A percentile compares a stretch with the other conserved stretches of the same genome.
These are phyloP conservation scores for Spatulosminthurus flaviceps DNA, from an alignment of 2,888 invertebrate species.

Conservation along the genomic window DNA sequence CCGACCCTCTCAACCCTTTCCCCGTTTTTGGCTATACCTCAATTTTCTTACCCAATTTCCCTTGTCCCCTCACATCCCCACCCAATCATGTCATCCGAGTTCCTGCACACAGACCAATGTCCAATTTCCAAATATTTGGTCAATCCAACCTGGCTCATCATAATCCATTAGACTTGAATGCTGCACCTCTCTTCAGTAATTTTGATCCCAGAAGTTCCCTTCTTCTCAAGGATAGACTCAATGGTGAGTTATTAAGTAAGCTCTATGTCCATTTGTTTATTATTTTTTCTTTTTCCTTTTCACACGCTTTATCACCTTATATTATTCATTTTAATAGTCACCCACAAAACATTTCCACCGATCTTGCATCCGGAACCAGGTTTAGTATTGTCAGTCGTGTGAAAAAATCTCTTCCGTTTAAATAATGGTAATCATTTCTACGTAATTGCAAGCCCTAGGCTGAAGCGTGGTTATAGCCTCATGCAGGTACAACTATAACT, in stretches of 20 bases:
- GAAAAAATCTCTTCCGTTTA: no score
- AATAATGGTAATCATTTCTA: no score
- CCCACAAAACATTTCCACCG: no score
- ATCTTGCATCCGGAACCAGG: no score
- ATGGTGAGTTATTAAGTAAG: slow-evolving; percentile 57
- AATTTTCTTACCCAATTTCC: slow-evolving; percentile 63
- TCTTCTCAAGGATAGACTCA: slow-evolving; percentile 63
- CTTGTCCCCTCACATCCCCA: slow-evolving; percentile 63
- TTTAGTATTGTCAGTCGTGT: no score
- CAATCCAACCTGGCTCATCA: slow-evolving; percentile 62
- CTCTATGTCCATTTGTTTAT: no score
- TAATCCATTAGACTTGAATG: slow-evolving; percentile 61
- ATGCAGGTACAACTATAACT: no score
- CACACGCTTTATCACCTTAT: no score
- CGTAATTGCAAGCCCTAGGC: no score
- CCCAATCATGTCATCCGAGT: slow-evolving; percentile 66
- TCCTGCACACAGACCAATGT: slow-evolving; percentile 73
- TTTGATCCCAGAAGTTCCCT: slow-evolving; percentile 63
- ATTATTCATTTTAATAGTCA: no score
- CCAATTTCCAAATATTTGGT: slow-evolving; percentile 63
- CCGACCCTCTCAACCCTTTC: slow-evolving; percentile 59
- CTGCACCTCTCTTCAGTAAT: slow-evolving; percentile 62
- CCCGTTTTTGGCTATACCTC: slow-evolving; percentile 63
- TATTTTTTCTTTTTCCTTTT: no score
- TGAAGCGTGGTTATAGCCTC: no score